A percentile compares a stretch with the other conserved stretches of the same genome.
Evolutionary conservation across 2,113 vertebrate genomes (phyloP).

Genomic region (Semnornis frantzii): DNA sequence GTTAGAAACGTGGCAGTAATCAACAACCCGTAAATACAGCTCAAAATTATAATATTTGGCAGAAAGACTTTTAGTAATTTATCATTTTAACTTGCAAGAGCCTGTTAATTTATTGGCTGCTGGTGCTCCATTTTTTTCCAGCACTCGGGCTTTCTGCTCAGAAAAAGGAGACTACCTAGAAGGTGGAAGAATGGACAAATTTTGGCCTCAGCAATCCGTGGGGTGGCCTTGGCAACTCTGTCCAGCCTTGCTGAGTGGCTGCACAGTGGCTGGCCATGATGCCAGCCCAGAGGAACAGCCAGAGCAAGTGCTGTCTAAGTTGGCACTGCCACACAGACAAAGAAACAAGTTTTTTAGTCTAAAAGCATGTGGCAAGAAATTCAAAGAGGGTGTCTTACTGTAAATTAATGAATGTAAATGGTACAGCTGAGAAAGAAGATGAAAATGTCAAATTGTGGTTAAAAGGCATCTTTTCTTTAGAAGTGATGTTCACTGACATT

Average conservation of each 20-base stretch:
- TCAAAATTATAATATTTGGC: not conserved
- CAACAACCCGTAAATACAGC: not conserved
- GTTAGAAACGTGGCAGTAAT: not conserved
- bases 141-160: not conserved
- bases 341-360: not conserved
- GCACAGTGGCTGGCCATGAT: rapidly evolving
- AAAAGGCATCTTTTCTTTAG: not conserved
- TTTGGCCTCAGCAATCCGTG: not conserved
- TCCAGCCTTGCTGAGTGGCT: rapidly evolving
- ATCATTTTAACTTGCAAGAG: not conserved
- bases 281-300: rapidly evolving
- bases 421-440: not conserved
- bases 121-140: not conserved
- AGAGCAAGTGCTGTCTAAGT: not conserved
- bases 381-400: not conserved
- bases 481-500: not conserved
- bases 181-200: not conserved
- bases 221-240: not conserved
- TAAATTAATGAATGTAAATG: not conserved
- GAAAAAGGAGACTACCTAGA: not conserved
- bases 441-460: not conserved
- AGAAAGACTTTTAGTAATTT: not conserved
- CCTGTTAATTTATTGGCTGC: rapidly evolving
- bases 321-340: not conserved
- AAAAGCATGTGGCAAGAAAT: not conserved